Evolutionary conservation across 1,140 invertebrate genomes (phyloP), one percentile per base, ranked within the genome.

Genomic region (Drosophila sechellia): DNA sequence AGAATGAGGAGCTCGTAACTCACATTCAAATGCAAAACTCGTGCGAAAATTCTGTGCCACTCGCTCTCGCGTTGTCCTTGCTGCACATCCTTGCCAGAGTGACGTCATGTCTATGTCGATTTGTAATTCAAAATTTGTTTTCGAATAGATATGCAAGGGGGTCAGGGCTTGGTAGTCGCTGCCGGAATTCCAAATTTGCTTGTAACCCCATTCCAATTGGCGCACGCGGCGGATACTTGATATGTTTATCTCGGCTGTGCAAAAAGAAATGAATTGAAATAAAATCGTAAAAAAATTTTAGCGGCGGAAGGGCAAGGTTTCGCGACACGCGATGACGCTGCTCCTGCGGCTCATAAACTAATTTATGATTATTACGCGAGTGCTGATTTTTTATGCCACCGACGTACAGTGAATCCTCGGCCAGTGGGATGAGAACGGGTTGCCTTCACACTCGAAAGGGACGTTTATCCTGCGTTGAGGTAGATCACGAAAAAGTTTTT

Each of bases 51-150:
- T 87, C 72, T 86, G 63, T 76, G 79, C 55, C 57, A 66, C 61
- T 74, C 69, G 65, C 59, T 50, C 20, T 57, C 20, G 20, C 54
- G 56, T 57, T 77, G 52, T 71, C 68, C 72, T 55, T 65, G 68
- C 40, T 79, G 79, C 79, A 85, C 83, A 89, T 87, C 76, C 84
- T 87, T 81, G 53, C 61, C 50, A 64, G 42, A 55, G 64, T 57
- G 64, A 68, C 73, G 71, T 64, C 74, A 84, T 61, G 37, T 48
- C 56, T 50, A 83, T 54, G 72, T 84, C 85, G 84, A 89, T 89
- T 89, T 89, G 84, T 89, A 84, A 89, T 89, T 89, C 84, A 89
- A 89, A 89, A 89, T 89, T 89, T 89, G 84, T 84, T 89, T 89
- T 89, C 85, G 72, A 89, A 89, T 84, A 87, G 79, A 87, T 89